These are phyloP conservation scores for Falco columbarius DNA, from an alignment of 2,797 vertebrate genomes.

Conservation along the genomic window DNA sequence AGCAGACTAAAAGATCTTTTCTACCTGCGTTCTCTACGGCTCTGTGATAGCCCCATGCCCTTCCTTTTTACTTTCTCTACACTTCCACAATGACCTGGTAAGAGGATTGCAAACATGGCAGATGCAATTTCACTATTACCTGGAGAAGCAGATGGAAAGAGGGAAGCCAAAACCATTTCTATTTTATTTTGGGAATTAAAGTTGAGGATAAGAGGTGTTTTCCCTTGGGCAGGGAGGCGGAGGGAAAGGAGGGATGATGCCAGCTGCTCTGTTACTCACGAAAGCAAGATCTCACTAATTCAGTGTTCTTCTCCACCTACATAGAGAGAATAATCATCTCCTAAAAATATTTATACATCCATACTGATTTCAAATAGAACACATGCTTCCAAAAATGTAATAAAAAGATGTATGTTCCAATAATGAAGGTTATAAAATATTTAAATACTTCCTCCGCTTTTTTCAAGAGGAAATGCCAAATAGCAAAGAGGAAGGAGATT, in stretches of 20 bases:
- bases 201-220: slow-evolving; percentile 47
- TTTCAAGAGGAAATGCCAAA: slow-evolving; percentile 60
- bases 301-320: slow-evolving; percentile 60
- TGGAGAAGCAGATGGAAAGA: neutral
- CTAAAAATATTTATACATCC: slow-evolving; percentile 58
- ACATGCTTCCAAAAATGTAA: slow-evolving; percentile 56
- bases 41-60: neutral
- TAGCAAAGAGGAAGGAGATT: slow-evolving; percentile 65
- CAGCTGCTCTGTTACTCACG: slow-evolving; percentile 61
- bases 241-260: slow-evolving; percentile 17
- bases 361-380: slow-evolving; percentile 51
- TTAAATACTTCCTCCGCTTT: slow-evolving; percentile 58
- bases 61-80: neutral
- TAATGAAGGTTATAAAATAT: slow-evolving; percentile 64
- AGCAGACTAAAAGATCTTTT: neutral
- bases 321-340: slow-evolving; percentile 50
- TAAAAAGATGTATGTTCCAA: slow-evolving; percentile 52
- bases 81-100: neutral
- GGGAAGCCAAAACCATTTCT: neutral
- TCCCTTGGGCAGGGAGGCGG: neutral
- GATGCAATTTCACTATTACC: neutral
- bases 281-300: slow-evolving; percentile 61
- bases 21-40: neutral
- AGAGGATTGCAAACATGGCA: neutral
- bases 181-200: slow-evolving; percentile 29